Conservation (phyloP, 2,113 vertebrate species). For the Dolichotis patagonum region DNA sequence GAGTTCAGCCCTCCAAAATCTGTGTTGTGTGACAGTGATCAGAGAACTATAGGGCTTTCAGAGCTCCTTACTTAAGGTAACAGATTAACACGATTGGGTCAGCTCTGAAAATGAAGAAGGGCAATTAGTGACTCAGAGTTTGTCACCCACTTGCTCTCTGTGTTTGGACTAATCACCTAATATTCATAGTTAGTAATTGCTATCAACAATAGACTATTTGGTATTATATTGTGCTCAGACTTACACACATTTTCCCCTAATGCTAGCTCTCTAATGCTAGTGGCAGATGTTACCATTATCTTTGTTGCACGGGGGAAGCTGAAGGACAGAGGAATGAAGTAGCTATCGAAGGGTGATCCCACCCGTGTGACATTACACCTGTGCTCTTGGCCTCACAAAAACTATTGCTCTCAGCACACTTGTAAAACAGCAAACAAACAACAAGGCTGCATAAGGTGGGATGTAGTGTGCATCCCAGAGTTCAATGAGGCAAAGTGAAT, state of each 20-base stretch:
- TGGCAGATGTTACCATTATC: not conserved
- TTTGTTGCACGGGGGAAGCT: slow-evolving; percentile 33
- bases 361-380: not conserved
- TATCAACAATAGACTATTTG: not conserved
- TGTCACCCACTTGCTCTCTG: not conserved
- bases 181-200: not conserved
- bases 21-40: not conserved
- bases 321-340: not conserved
- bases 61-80: not conserved
- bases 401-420: not conserved
- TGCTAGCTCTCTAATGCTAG: not conserved
- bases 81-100: not conserved
- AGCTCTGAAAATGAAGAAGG: not conserved
- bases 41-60: not conserved
- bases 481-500: not conserved
- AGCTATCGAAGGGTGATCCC: not conserved
- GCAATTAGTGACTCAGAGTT: slow-evolving; percentile 9
- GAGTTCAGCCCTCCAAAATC: not conserved
- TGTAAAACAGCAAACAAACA: not conserved
- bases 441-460: not conserved
- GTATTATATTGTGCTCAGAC: not conserved
- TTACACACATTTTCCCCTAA: not conserved
- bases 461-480: not conserved
- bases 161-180: not conserved
- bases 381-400: not conserved